Base-by-base conservation (phyloP, 2,113 vertebrate genomes). In the Phycodurus eques region DNA sequence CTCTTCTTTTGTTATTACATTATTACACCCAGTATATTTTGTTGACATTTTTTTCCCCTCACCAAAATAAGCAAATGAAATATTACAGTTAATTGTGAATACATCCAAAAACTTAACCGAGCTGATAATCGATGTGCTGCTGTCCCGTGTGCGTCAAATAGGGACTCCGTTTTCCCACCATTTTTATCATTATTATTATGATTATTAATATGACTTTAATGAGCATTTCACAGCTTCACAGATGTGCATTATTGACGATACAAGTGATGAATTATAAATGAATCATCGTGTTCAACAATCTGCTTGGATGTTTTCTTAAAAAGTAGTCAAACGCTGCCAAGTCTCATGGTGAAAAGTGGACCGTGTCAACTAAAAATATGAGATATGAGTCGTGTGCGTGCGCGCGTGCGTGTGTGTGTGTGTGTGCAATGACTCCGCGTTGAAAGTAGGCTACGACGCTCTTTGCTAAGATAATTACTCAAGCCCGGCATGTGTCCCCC, bases 221-320 rank as follows among this genome's bases (percentile, higher is more conserved):
- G n/a, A 8, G 20, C 67, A 68, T 67, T 75, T 43, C 20, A 27
- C 54, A 2, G 27, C 67, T 59, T 59, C 61, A 54, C 35, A 68
- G 83, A 10, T 22, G 54, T 91, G 75, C 79, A 88, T 91, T 86
- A 87, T 88, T 84, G 80, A 89, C 85, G 76, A 86, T 78, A 78
- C 68, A 71, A 54, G 68, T 3, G 8, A 86, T 91, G 81, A 88
- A 90, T 91, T 81, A 86, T 90, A 78, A 68, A 90, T 61, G 42
- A 47, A 35, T 67, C 61, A 79, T 68, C 68, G 57, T 76, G 77
- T 85, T 79, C 68, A 76, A 75, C 83, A 75, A 73, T 71, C 19
- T 64, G 62, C 20, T 43, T 44, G 59, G 35, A 61, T 61, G 59
- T 61, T 61, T 61, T 61, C 31, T 27, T 35, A 35, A 44, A 66